Evolutionary conservation across 2,888 invertebrate species (phyloP), one percentile per base, ranked within the genome.

Genomic region (Ceratothoa steindachneri): DNA sequence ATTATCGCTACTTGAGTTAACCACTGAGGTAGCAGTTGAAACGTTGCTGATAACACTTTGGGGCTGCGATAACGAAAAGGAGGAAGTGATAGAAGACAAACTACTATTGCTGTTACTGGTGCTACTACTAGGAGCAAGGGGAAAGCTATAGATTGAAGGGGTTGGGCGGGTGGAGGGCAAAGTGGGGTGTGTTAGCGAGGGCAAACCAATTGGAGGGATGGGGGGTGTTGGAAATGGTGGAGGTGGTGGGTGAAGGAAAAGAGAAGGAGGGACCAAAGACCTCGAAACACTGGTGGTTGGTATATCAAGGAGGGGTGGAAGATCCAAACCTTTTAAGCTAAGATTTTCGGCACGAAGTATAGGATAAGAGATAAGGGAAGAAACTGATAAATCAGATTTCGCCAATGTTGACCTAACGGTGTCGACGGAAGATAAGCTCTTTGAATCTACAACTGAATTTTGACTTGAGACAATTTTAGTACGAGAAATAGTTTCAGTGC

Each of bases 351-450:
- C 22, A 24, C 24, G 60, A 60, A 60, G 2, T 22, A 60, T 24
- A 60, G 60, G 60, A 12, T 7, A 12, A 12, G 60, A 60, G 19
- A 60, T 60, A 12, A 60, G 24, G 24, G 60, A n/a, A 1, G 60
- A 60, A 60, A 60, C 60, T 22, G 60, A 60, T 24, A 60, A 60
- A 60, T 60, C 60, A 60, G 60, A 24, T 60, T 60, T 60, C 27
- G 24, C 1, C n/a, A 24, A 24, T 22, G 12, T 24, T 3, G 19
- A 24, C 24, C 60, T 2, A 60, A 24, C 12, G 1, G n/a, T 12
- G 12, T 60, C 60, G 24, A 24, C n/a, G 15, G 52, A 51, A 19
- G 1, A 51, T n/a, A n/a, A n/a, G 15, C 15, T 41, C 15, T 41
- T 41, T 9, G 15, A 15, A 41, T 5, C 5, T 12, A 24, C 60